Percentiles rank a stretch among this genome's conserved stretches.
Conservation (phyloP, 2,113 vertebrate species). For the Corythoichthys intestinalis region DNA sequence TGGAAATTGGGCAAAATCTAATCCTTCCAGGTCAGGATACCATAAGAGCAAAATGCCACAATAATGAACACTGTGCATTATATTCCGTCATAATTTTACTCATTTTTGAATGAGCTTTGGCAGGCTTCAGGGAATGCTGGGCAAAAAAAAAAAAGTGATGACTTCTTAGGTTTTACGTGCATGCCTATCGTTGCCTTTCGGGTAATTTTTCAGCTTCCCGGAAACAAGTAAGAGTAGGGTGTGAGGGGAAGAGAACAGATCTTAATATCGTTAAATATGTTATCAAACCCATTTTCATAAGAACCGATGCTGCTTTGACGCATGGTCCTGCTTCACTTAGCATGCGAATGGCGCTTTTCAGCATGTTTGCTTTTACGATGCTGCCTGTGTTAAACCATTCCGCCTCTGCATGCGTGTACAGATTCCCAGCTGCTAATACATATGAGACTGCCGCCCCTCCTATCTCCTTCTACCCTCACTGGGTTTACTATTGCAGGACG, state of each 20-base stretch:
- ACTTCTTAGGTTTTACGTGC: conserved; percentile 22
- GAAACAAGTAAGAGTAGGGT: background rate
- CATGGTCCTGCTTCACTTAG: conserved; percentile 68
- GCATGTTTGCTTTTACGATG: background rate
- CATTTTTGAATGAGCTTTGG: conserved; percentile 1
- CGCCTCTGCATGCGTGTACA: conserved; percentile 8
- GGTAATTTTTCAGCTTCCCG: conserved; percentile 26
- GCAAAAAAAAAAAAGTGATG: background rate
- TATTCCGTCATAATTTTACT: background rate
- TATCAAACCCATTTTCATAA: background rate
- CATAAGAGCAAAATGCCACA: conserved; percentile 20
- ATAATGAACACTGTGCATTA: conserved; percentile 27
- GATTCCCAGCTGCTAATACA: conserved; percentile 11
- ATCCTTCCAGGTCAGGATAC: conserved; percentile 46
- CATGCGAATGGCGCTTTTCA: conserved; percentile 71
- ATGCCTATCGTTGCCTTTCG: conserved; percentile 39
- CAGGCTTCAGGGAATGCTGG: conserved; percentile 1
- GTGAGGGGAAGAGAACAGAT: background rate
- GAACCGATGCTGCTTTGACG: conserved; percentile 31
- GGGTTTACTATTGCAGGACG: conserved; percentile 97
- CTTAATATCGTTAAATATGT: background rate
- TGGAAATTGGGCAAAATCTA: background rate
- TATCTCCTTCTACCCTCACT: conserved; percentile 72
- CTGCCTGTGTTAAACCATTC: background rate
- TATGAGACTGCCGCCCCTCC: conserved; percentile 68